Conservation (phyloP, 2,888 invertebrate species). For the Acrobasis suavella region DNA sequence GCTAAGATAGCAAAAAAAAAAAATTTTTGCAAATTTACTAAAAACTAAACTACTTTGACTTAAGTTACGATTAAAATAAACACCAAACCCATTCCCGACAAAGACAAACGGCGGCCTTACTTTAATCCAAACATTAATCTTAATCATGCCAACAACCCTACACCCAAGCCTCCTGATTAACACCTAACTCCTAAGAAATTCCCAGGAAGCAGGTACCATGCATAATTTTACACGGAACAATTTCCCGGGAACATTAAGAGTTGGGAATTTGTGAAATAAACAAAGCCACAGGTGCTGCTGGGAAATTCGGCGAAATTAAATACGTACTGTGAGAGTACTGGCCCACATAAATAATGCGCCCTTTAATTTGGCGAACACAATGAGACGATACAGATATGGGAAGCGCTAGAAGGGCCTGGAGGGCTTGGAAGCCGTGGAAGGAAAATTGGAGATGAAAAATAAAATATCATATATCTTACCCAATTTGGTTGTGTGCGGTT, state of each 20-base stretch:
- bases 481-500: no score
- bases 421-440: not conserved
- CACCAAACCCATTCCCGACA: no score
- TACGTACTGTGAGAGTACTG: slow-evolving; percentile 47
- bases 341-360: slow-evolving; percentile 60
- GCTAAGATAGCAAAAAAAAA: no score
- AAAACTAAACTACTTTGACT: no score
- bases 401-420: slow-evolving; percentile 18
- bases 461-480: not conserved
- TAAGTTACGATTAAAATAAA: no score
- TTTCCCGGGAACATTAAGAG: slow-evolving; percentile 47
- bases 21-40: no score
- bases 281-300: slow-evolving; percentile 68
- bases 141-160: not conserved
- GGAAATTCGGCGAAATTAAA: slow-evolving; percentile 53
- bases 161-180: slow-evolving; percentile 20
- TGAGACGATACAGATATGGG: slow-evolving; percentile 23
- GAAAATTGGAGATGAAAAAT: not conserved
- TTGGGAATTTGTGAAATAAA: slow-evolving; percentile 61
- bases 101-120: not conserved
- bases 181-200: slow-evolving; percentile 19
- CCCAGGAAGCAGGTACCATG: slow-evolving; percentile 22
- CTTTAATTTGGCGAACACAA: slow-evolving; percentile 49
- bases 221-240: slow-evolving; percentile 44
- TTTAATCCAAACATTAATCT: not conserved